Base-by-base conservation (phyloP, 2,888 invertebrate species). In the Tetranychus truncatus region DNA sequence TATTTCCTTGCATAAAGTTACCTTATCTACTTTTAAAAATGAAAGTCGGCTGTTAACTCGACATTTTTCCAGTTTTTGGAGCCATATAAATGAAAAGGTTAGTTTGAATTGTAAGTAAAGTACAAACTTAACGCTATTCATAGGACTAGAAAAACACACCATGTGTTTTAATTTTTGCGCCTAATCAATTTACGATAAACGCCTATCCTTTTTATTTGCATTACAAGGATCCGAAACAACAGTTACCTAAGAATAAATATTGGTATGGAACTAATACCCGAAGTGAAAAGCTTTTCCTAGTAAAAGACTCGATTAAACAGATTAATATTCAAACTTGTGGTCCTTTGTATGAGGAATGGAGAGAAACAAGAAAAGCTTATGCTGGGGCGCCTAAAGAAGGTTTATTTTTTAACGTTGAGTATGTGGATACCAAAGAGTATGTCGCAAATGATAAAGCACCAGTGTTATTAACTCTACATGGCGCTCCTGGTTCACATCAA, bases 401-500 rank as follows among this genome's bases (percentile, higher is more conserved):
- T 67, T 20, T 78, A 18, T 45, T 44, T n/a, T 74, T 78, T 66
- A 69, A 75, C 24, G 75, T 78, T 3, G 76, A 74, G n/a, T 78
- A 78, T 75, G 74, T 75, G 15, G 78, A 78, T 75, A 78, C 77
- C 6, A 24, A 21, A 21, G 72, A 45, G 2, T 24, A 15, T 72
- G n/a, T 15, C 4, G 74, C 73, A 1, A 20, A 9, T 67, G 67
- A 67, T 8, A 67, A 67, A 67, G 20, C 67, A 0, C 67, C 24
- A 1, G 8, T 24, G 2, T 20, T 24, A 11, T 67, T 78, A 45
- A 75, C 76, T 6, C 73, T 78, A 44, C 78, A 78, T 76, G 78
- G 78, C 15, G 78, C 78, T 21, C 78, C 78, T 45, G 78, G 78
- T 34, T 76, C 78, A 15, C 77, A 75, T 66, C 24, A 75, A 45